A percentile compares a stretch with the other conserved stretches of the same genome.
Conservation (phyloP, 2,888 invertebrate species). For the Dicycla oo region DNA sequence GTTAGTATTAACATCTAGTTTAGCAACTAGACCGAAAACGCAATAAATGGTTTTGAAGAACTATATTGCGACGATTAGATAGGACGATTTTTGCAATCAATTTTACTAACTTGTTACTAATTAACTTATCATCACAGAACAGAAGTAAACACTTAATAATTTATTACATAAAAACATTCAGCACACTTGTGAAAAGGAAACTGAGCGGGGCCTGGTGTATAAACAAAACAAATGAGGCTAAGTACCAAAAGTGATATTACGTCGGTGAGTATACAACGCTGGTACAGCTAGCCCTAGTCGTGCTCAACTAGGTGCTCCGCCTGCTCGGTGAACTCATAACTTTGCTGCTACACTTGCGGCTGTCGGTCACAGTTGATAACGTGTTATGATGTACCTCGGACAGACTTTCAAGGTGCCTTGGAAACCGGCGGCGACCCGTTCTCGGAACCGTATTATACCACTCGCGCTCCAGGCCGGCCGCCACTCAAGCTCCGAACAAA, state of each 20-base stretch:
- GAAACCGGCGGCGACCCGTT: background rate
- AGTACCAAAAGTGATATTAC: conserved; percentile 2
- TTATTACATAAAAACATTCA: background rate
- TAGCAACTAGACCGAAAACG: background rate
- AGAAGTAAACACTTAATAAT: background rate
- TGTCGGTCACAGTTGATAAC: conserved; percentile 37
- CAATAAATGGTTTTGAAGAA: background rate
- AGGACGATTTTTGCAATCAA: background rate
- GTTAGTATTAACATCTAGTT: background rate
- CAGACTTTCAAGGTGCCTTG: conserved; percentile 3
- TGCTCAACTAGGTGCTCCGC: background rate
- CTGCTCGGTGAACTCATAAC: conserved; percentile 4
- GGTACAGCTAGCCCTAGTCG: background rate
- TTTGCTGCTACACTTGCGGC: background rate
- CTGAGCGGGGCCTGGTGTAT: background rate
- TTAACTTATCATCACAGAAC: background rate
- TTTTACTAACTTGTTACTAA: background rate
- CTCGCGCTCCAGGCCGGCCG: background rate
- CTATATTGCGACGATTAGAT: background rate
- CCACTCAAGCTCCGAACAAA: background rate
- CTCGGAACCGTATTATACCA: background rate
- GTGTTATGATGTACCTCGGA: conserved; percentile 15
- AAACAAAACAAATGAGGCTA: background rate
- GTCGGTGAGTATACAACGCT: background rate
- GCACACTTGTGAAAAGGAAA: background rate